Base-by-base conservation (phyloP, 2,888 invertebrate species). In the Sthenelais limicola region DNA sequence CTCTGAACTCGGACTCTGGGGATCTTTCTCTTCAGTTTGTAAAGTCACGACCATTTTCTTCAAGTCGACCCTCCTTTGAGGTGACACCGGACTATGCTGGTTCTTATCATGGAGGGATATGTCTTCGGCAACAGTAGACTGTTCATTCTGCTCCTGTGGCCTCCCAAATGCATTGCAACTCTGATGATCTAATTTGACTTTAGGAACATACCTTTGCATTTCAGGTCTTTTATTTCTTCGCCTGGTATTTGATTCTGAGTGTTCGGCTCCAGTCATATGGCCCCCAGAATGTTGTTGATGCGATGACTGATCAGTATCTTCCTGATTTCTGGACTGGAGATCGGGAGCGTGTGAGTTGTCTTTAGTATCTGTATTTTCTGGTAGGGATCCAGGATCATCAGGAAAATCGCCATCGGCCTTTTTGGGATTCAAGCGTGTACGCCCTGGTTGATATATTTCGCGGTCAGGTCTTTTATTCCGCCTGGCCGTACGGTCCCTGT, bases 121-220 rank as follows among this genome's bases (percentile, higher is more conserved):
- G 7, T 15, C 33, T 9, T 32, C 35, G 9, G 12, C 32, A 58
- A 12, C 58, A 12, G 18, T 15, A 15, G 21, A 26, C 12, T 48
- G 30, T 5, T n/a, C 7, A 2, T 47, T 24, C 32, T 47, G 56
- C 7, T 48, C 58, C 21, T 30, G 2, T 15, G 3, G 12, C 26
- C 18, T 21, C 26, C 26, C 48, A n/a, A 47, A n/a, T 3, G 26
- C 21, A 7, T 52, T 30, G 21, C 54, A 21, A 15, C 56, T 21
- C 35, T 54, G 38, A n/a, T 38, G 43, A 1, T 70, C 56, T 24
- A 48, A 47, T 30, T 54, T 28, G 3, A 38, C 21, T 43, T 62
- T 69, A 9, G 73, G 73, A 24, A 73, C 69, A 51, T 73, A 73
- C 21, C 56, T 12, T 30, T 56, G 73, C 18, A 73, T 62, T 18